Evolutionary conservation across 2,113 vertebrate genomes (phyloP).

Genomic region (Daubentonia madagascariensis): DNA sequence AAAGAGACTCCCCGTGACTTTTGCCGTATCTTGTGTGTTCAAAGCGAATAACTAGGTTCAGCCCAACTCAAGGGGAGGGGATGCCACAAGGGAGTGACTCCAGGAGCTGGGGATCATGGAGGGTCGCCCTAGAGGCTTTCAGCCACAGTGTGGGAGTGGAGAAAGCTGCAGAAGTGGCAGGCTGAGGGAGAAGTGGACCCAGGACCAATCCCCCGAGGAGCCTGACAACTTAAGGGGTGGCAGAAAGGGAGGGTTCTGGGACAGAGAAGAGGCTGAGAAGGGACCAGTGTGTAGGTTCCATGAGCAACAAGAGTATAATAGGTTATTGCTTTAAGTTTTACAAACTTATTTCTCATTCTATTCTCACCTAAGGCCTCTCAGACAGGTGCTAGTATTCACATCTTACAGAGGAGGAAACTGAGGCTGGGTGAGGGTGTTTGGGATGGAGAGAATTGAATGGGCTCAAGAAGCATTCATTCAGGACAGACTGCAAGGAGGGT

Average conservation of each 20-base stretch:
- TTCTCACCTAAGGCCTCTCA: neutral
- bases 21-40: neutral
- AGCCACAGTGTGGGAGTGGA: accelerated
- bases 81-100: neutral
- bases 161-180: neutral
- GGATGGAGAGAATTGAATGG: neutral
- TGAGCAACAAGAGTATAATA: accelerated
- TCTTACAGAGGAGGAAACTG: neutral
- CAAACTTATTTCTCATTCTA: neutral
- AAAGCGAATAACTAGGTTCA: neutral
- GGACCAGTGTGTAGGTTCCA: neutral
- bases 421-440: neutral
- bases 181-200: neutral
- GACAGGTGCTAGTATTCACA: neutral
- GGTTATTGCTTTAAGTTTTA: neutral
- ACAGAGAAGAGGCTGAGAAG: neutral
- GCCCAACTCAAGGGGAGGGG: neutral
- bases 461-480: accelerated
- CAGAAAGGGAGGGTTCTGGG: neutral
- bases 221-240: neutral
- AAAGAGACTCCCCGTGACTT: neutral
- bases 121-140: neutral
- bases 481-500: neutral
- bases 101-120: neutral
- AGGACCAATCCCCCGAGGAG: neutral